A percentile compares a stretch with the other conserved stretches of the same genome.
phyloP scores from a whole-genome alignment of 2,888 invertebrate genomes.

The Hypomecis punctinalis region DNA sequence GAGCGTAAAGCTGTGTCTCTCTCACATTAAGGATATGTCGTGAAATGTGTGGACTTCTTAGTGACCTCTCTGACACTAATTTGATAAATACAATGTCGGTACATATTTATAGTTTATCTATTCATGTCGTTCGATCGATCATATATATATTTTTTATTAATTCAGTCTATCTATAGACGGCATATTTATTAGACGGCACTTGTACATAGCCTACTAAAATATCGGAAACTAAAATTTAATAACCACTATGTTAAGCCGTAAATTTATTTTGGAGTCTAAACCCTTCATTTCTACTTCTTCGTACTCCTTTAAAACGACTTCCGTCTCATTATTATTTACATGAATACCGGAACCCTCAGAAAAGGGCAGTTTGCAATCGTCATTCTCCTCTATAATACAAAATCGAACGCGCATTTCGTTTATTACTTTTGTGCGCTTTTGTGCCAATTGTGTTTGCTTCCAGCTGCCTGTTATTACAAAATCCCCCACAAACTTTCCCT shows the following conservation, averaged over 20 bases:
- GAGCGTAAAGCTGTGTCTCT: constrained; percentile 20
- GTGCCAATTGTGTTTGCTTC: constrained; percentile 37
- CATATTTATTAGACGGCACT: too few relatives aligned
- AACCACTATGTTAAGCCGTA: too few relatives aligned
- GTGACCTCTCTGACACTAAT: constrained; percentile 1
- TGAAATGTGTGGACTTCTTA: constrained; percentile 18
- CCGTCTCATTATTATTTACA: background rate
- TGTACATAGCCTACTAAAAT: too few relatives aligned
- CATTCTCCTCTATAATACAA: constrained; percentile 12
- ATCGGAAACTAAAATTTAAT: too few relatives aligned
- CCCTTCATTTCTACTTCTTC: too few relatives aligned
- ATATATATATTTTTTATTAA: too few relatives aligned
- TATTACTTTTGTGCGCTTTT: constrained; percentile 30
- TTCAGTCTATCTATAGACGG: too few relatives aligned
- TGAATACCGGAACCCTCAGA: constrained; percentile 3
- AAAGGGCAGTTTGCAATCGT: constrained; percentile 9
- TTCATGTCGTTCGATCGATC: too few relatives aligned
- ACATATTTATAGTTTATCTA: too few relatives aligned
- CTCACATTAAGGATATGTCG: constrained; percentile 17
- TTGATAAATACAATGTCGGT: background rate
- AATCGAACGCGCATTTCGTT: constrained; percentile 35
- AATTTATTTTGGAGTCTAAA: too few relatives aligned
- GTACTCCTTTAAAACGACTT: background rate
- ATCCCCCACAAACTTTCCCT: constrained; percentile 37
- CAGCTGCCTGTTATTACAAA: constrained; percentile 36